Evolutionary conservation across 2,888 invertebrate species (phyloP).

Genomic region (Celastrina argiolus): DNA sequence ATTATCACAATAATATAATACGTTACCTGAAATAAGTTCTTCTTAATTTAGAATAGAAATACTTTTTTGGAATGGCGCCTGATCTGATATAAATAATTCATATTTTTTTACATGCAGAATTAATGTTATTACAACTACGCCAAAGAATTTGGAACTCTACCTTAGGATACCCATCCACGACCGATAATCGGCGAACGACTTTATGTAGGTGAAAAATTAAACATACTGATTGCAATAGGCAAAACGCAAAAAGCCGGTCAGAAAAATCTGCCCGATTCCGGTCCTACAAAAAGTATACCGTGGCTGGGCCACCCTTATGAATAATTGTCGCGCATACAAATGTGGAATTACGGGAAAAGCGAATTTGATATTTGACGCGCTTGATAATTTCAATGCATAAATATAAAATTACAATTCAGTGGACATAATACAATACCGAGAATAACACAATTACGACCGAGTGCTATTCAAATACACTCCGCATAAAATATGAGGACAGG

Average conservation of each 20-base stretch:
- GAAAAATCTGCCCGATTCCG: no score
- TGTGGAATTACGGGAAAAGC: background rate
- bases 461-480: constrained; percentile 26
- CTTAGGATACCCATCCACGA: no score
- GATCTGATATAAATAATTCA: background rate
- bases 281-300: no score
- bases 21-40: no score
- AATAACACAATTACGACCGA: constrained; percentile 21
- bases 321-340: constrained; percentile 10
- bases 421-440: constrained; percentile 16
- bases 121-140: background rate
- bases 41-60: background rate
- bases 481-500: constrained; percentile 26
- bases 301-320: no score
- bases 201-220: no score
- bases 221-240: no score
- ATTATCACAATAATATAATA: no score
- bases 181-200: no score
- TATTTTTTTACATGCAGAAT: background rate
- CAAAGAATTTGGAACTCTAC: background rate
- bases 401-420: constrained; percentile 17
- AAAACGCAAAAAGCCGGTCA: no score
- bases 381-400: background rate
- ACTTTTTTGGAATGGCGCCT: background rate
- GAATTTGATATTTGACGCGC: constrained; percentile 9